Percentiles rank a stretch among this genome's conserved stretches.
Conservation (phyloP, 2,113 vertebrate species). For the Larimichthys polyactis region DNA sequence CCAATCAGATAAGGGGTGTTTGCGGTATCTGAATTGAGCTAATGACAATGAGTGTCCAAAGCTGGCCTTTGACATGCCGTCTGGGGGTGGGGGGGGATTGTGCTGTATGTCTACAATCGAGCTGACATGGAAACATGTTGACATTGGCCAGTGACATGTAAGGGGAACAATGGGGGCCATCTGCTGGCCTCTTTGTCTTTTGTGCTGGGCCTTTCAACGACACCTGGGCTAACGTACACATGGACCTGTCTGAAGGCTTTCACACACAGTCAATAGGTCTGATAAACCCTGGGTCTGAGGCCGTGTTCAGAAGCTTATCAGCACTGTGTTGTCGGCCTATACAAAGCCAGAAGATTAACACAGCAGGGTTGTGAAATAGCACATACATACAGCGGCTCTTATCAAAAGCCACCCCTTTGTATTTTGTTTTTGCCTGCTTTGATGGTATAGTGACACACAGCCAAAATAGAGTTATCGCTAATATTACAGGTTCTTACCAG, state of each 20-base stretch:
- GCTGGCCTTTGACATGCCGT: conserved; percentile 68
- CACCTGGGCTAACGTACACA: conserved; percentile 70
- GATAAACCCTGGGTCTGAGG: conserved; percentile 42
- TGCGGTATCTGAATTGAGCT: conserved; percentile 52
- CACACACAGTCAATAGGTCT: conserved; percentile 40
- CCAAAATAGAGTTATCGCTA: neutral
- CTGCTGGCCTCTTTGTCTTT: conserved; percentile 74
- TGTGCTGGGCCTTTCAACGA: conserved; percentile 63
- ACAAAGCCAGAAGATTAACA: conserved; percentile 39
- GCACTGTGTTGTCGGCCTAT: conserved; percentile 1
- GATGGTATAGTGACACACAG: neutral
- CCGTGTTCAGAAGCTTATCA: conserved; percentile 33
- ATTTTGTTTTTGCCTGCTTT: conserved; percentile 13
- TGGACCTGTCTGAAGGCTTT: conserved; percentile 65
- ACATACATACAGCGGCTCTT: neutral
- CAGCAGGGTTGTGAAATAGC: neutral
- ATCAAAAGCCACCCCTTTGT: neutral
- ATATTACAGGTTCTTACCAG: conserved; percentile 83
- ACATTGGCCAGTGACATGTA: conserved; percentile 66
- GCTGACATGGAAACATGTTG: conserved; percentile 82
- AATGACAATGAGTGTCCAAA: conserved; percentile 62
- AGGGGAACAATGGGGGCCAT: conserved; percentile 77
- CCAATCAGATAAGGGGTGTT: conserved; percentile 73
- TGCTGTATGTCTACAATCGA: conserved; percentile 43
- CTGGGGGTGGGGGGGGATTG: conserved; percentile 20